Base-by-base conservation (phyloP, 2,888 invertebrate genomes). In the Pterostichus niger region DNA sequence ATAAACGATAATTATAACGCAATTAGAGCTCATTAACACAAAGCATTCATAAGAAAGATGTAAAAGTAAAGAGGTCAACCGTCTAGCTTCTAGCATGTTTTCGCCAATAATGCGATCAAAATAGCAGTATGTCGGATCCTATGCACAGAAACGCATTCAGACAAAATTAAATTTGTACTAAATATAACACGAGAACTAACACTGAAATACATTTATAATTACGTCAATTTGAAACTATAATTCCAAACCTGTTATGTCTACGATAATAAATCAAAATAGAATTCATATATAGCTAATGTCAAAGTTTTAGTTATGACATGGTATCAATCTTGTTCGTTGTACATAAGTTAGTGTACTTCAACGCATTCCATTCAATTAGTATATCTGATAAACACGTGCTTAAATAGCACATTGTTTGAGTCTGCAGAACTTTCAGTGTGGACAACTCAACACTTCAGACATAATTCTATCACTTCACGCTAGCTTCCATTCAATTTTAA, bases 351-450 rank as follows among this genome's bases (percentile, higher is more conserved):
- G 61, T 61, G 33, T 13, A 13, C 64, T 68, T 40, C 15, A 71
- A 71, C 68, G 11, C 68, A 71, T 71, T 71, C 68, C 68, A 71
- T 44, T 71, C 68, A 71, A 64, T 71, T 71, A 71, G 68, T 44
- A 10, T 11, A 13, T 64, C 40, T 64, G 40, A 64, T 52, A 9
- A 40, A 40, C 40, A 40, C 10, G 59, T 59, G 59, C 59, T 59
- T 59, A 64, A 13, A 64, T 35, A 64, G 40, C 64, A 64, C 40
- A 64, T 64, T 35, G 59, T 59, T 59, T 59, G 64, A 35, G 31
- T 40, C 33, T 64, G 35, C 61, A 61, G 9, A 61, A 33, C 54
- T 61, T 61, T 61, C 24, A 2, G 24, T 24, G 2, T 24, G 24
- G 24, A 24, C 24, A n/a, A 13, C 64, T 33, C 0, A n/a, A 6